Conservation (phyloP, 2,113 vertebrate genomes). For the Scartelaos histophorus region DNA sequence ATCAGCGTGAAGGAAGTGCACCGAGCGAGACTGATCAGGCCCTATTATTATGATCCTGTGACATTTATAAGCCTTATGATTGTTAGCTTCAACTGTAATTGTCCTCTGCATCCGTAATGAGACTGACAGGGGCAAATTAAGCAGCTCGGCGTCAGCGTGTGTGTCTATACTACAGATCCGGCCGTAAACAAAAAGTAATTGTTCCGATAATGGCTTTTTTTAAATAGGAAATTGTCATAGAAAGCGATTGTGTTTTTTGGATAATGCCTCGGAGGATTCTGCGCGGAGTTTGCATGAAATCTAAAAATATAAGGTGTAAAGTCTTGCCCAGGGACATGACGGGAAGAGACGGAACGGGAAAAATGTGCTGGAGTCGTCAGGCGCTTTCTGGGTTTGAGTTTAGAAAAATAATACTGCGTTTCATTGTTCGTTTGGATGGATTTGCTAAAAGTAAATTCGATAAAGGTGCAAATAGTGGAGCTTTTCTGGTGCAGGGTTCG, state of each 20-base stretch:
- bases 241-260: neutral
- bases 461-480: no score
- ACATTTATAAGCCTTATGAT: conserved; percentile 7
- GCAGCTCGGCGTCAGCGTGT: neutral
- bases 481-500: no score
- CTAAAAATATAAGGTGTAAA: neutral
- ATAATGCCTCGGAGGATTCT: neutral
- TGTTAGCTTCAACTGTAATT: conserved; percentile 20
- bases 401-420: no score
- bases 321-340: neutral
- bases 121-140: conserved; percentile 39
- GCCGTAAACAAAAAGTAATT: conserved; percentile 35
- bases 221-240: neutral
- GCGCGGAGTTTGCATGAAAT: neutral
- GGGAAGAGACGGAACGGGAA: neutral
- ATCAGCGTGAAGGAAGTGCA: conserved; percentile 5
- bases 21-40: neutral
- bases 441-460: no score
- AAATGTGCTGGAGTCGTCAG: neutral
- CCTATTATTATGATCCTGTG: conserved; percentile 3
- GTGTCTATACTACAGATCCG: conserved; percentile 12
- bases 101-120: conserved; percentile 35
- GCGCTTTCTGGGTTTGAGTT: no score
- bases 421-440: no score
- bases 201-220: neutral